phyloP scores from a whole-genome alignment of 2,797 vertebrate genomes.

The Sebastes matsubarae region DNA sequence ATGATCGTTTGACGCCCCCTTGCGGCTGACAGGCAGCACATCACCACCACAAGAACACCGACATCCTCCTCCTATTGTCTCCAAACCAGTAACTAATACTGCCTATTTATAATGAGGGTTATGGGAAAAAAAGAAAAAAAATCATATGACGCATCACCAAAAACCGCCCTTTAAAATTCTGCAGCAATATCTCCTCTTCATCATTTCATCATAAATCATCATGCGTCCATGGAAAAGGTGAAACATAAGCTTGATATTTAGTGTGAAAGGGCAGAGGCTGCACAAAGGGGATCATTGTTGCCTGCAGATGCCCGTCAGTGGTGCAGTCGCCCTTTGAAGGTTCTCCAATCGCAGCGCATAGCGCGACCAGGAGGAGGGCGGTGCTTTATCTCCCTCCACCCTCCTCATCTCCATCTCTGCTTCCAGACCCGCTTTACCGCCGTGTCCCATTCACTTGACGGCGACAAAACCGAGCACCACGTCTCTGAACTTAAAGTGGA shows the following conservation, averaged over 20 bases:
- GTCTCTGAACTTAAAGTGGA: not conserved
- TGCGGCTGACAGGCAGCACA: conserved; percentile 12
- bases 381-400: conserved; percentile 44
- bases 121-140: not conserved
- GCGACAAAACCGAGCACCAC: conserved; percentile 31
- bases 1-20: conserved; percentile 59
- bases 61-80: conserved; percentile 53
- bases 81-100: conserved; percentile 10
- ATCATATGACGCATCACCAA: conserved; percentile 3
- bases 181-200: not conserved
- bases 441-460: conserved; percentile 58
- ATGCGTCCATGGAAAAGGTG: not conserved
- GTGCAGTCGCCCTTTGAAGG: conserved; percentile 67
- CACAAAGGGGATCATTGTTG: conserved; percentile 82
- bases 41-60: not conserved
- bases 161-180: not conserved
- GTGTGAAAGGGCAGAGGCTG: conserved; percentile 44
- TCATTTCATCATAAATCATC: not conserved
- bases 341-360: conserved; percentile 75
- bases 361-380: conserved; percentile 66
- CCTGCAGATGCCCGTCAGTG: conserved; percentile 69
- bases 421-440: conserved; percentile 39
- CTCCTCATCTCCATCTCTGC: not conserved
- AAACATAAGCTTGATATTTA: conserved; percentile 20
- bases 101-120: conserved; percentile 32